Conservation (phyloP, 2,113 vertebrate genomes). For the Crotalus tigris region DNA sequence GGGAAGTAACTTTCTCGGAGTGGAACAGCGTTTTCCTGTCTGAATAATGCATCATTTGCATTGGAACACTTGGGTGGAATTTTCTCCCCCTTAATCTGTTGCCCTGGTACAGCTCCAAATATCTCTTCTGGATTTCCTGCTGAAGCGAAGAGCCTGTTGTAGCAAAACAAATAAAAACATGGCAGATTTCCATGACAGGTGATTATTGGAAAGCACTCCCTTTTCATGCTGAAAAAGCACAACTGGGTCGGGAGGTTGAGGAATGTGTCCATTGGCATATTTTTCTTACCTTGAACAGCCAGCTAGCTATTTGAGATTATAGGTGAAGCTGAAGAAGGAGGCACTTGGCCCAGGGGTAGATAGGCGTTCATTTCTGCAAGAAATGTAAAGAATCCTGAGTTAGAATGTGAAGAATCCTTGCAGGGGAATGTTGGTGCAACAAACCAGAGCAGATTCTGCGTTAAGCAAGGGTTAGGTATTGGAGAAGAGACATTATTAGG, state of each 20-base stretch:
- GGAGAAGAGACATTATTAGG: background rate
- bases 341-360: background rate
- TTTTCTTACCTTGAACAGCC: background rate
- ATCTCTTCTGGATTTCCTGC: background rate
- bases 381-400: background rate
- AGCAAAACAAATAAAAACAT: rapidly evolving
- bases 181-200: background rate
- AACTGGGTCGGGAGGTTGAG: background rate
- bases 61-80: background rate
- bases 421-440: background rate
- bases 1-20: background rate
- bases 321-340: background rate
- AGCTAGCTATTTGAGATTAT: slow-evolving; percentile 2
- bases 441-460: background rate
- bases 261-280: background rate
- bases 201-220: rapidly evolving
- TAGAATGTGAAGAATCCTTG: background rate
- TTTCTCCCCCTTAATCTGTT: background rate
- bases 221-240: background rate
- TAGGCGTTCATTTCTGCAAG: background rate
- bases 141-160: background rate
- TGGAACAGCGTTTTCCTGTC: slow-evolving; percentile 11
- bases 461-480: background rate
- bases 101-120: rapidly evolving
- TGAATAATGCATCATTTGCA: slow-evolving; percentile 36